Base-by-base conservation (phyloP, 2,113 vertebrate species). In the Peromyscus leucopus region DNA sequence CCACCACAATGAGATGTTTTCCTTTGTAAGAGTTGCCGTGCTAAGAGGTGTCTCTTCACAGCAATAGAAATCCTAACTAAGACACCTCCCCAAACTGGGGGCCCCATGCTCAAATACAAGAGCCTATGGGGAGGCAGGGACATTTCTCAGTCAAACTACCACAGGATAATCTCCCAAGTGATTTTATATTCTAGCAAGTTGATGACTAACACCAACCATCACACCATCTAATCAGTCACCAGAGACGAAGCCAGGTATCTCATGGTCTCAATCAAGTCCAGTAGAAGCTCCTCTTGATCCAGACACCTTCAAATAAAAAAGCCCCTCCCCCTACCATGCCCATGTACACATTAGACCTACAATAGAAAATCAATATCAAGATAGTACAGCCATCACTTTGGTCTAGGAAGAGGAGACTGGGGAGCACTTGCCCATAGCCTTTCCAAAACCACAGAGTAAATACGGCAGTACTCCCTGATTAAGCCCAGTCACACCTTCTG, bases 251-350 rank as follows among this genome's bases (percentile, higher is more conserved):
- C 21, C 42, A 21, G 11, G 42, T 22, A n/a, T 69, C 75, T 78
- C 61, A 5, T 59, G 5, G 31, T 51, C 61, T 75, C 39, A 36
- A 55, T 80, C 39, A 63, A 80, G 0, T 51, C 11, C 39, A 39
- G 16, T 19, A 65, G n/a, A 7, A 36, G 36, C 1, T 80, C n/a
- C 33, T 74, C n/a, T 55, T 42, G n/a, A 69, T 57, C 8, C 36
- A 71, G 39, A 74, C 17, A 55, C 51, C 65, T 67, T 16, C 6
- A 19, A 83, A 48, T 48, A 33, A 92, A 51, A 92, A 4, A 1
- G 1, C 57, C 17, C 39, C 33, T 21, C 4, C n/a, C 11, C 0
- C 24, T 21, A 3, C 28, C 33, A 67, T 1, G 6, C 21, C 36
- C 7, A 57, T n/a, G 9, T 22, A 5, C 19, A 55, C 89, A 31